Evolutionary conservation across 1,140 invertebrate genomes (phyloP).

Genomic region (Drosophila parabipectinata): DNA sequence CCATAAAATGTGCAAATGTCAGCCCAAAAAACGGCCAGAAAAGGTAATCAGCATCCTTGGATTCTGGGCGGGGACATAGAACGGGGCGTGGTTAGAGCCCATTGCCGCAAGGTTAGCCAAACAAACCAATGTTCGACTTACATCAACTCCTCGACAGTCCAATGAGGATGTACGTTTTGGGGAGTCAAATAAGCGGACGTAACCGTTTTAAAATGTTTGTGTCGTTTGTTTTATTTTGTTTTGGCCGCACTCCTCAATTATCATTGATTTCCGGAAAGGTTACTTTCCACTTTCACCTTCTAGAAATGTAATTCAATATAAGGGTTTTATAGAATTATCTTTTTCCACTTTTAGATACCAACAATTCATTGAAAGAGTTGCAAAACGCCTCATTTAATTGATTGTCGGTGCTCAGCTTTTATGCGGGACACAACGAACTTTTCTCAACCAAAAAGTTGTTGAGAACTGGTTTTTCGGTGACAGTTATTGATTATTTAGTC

Average conservation of each 20-base stretch:
- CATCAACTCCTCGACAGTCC: background rate
- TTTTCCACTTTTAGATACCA: too few species aligned
- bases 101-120: conserved; percentile 53
- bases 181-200: too few species aligned
- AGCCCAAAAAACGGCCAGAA: conserved; percentile 45
- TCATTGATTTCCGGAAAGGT: too few species aligned
- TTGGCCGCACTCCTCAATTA: too few species aligned
- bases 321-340: conserved; percentile 12
- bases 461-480: conserved; percentile 49
- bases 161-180: too few species aligned
- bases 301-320: conserved; percentile 37
- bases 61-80: background rate
- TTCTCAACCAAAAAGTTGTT: conserved; percentile 32
- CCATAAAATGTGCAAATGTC: conserved; percentile 73
- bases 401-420: conserved; percentile 7
- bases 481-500: conserved; percentile 74
- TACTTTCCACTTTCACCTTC: background rate
- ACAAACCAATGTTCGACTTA: conserved; percentile 16
- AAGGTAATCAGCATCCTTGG: conserved; percentile 31
- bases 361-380: conserved; percentile 10
- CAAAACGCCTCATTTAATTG: conserved; percentile 39
- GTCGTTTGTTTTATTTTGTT: too few species aligned
- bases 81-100: conserved; percentile 17
- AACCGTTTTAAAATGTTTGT: too few species aligned
- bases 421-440: conserved; percentile 33